Evolutionary conservation across 2,113 vertebrate species (phyloP).

Genomic region (Ivindomyrus marchei): DNA sequence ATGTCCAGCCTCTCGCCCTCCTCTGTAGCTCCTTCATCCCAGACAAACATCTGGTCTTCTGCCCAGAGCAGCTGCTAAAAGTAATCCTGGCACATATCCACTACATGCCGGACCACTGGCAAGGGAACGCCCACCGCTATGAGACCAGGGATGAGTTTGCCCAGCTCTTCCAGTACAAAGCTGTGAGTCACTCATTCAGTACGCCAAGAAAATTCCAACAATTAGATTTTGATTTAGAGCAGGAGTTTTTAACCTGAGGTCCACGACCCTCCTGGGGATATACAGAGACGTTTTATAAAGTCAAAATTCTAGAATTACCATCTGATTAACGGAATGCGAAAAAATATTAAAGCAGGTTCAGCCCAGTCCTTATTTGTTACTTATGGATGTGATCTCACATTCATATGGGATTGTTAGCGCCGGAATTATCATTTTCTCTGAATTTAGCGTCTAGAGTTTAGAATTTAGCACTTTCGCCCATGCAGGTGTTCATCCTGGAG

Average conservation of each 20-base stretch:
- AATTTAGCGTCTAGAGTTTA: not conserved
- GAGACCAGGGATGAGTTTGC: slow-evolving; percentile 95
- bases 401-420: not conserved
- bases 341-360: not conserved
- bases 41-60: slow-evolving; percentile 94
- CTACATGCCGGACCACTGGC: slow-evolving; percentile 99
- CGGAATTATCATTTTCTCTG: not conserved
- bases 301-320: not conserved
- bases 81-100: slow-evolving; percentile 95
- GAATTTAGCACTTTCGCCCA: not conserved
- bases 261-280: not conserved
- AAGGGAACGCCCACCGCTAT: slow-evolving; percentile 90
- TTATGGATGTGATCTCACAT: not conserved
- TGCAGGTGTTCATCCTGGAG: slow-evolving; percentile 89
- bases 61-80: slow-evolving; percentile 91
- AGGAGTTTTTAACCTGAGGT: not conserved
- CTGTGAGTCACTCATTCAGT: slow-evolving; percentile 64
- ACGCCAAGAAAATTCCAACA: not conserved
- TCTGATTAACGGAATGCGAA: not conserved
- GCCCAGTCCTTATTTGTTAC: not conserved
- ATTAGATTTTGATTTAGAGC: not conserved
- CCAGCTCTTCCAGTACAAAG: slow-evolving; percentile 98
- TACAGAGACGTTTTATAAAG: not conserved
- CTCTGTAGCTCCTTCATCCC: slow-evolving; percentile 86
- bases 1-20: not conserved